A percentile compares a stretch with the other conserved stretches of the same genome.
Conservation (phyloP, 1,140 invertebrate species). For the Pollicipes pollicipes region DNA sequence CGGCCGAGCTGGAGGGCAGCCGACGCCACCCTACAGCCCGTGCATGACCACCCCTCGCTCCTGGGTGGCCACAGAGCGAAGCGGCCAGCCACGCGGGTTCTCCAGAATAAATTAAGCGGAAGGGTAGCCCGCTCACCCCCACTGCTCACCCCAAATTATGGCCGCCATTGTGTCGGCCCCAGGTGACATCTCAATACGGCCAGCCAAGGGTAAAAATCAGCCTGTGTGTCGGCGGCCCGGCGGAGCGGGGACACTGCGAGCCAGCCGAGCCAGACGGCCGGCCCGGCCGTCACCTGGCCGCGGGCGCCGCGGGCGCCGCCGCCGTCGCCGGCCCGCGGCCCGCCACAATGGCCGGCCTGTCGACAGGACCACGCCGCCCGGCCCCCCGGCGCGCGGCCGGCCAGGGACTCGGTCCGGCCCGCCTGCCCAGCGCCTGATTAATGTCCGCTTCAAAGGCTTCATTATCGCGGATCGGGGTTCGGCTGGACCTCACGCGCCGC, state of each 20-base stretch:
- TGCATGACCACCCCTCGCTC: background rate
- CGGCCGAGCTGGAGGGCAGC: too few species aligned
- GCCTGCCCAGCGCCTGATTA: background rate
- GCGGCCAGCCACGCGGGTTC: background rate
- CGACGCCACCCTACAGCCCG: conserved; percentile 3
- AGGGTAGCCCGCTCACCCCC: background rate
- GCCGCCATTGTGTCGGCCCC: background rate
- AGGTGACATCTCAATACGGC: background rate
- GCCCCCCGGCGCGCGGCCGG: too few species aligned
- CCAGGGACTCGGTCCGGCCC: too few species aligned
- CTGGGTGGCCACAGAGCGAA: conserved; percentile 7
- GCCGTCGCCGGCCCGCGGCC: too few species aligned
- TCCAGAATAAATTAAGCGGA: background rate
- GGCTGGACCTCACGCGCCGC: background rate
- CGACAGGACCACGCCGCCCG: too few species aligned
- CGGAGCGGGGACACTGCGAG: too few species aligned
- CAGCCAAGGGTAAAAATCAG: conserved; percentile 1
- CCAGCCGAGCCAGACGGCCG: too few species aligned
- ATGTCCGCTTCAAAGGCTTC: background rate
- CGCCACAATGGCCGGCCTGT: background rate
- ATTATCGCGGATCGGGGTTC: background rate
- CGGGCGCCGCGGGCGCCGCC: too few species aligned
- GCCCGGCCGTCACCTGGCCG: too few species aligned
- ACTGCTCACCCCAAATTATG: background rate
- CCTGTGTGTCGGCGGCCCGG: background rate